Base-by-base conservation (phyloP, 1,140 invertebrate species). In the Battus philenor region DNA sequence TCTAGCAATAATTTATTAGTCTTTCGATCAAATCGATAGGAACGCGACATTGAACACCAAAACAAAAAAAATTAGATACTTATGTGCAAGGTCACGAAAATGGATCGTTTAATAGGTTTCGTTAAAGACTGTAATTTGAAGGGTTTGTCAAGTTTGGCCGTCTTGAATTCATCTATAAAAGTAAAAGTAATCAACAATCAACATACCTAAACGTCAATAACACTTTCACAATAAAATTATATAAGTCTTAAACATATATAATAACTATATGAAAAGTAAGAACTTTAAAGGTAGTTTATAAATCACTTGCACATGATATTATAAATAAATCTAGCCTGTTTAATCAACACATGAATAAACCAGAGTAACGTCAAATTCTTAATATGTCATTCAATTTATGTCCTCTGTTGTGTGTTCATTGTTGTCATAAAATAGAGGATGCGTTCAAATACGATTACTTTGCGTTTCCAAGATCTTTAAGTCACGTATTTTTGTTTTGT, bases 101-200 rank as follows among this genome's bases (percentile, higher is more conserved):
- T 36, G 27, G 43, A 52, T 44, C 34, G 36, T 46, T 31, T 29
- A 22, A 17, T n/a, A n/a, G n/a, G n/a, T n/a, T n/a, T n/a, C n/a
- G n/a, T n/a, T n/a, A n/a, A n/a, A n/a, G n/a, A n/a, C n/a, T n/a
- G n/a, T n/a, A n/a, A n/a, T n/a, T n/a, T n/a, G n/a, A n/a, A n/a
- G n/a, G n/a, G n/a, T n/a, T n/a, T n/a, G n/a, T n/a, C n/a, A n/a
- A n/a, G n/a, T n/a, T n/a, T n/a, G n/a, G n/a, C n/a, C n/a, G n/a
- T n/a, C n/a, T n/a, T n/a, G 38, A 55, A 50, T 45, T 55, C 47
- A 51, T 26, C 36, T 44, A 66, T 39, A 56, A 59, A 59, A 63
- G 59, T 66, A 69, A 69, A 66, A 69, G 63, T 69, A 58, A 56
- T 68, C 52, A 64, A 61, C 58, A 68, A 59, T 46, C 44, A 33